Conservation (phyloP, 2,113 vertebrate species). For the Smithornis capensis region DNA sequence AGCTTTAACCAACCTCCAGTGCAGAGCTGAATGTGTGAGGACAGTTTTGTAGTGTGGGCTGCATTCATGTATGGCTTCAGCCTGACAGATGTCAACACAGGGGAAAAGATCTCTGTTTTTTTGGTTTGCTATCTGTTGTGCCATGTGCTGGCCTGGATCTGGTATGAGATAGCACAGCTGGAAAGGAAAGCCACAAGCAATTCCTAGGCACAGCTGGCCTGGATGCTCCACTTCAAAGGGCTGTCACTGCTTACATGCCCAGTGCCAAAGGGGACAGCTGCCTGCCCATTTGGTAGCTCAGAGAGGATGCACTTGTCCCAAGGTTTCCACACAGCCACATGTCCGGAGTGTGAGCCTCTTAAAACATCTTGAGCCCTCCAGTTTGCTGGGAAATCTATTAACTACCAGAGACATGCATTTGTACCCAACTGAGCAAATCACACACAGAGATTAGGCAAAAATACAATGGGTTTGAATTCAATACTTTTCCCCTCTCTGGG, state of each 20-base stretch:
- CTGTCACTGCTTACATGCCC: not conserved
- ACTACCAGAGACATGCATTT: not conserved
- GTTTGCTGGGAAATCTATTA: not conserved
- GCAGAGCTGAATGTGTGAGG: not conserved
- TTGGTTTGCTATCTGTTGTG: not conserved
- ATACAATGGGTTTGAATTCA: fast-evolving
- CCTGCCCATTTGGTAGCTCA: not conserved
- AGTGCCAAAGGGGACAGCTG: not conserved
- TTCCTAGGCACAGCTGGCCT: not conserved
- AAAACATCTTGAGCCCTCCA: not conserved
- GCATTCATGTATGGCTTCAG: not conserved
- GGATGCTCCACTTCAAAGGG: not conserved
- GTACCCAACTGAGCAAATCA: not conserved
- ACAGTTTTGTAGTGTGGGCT: not conserved
- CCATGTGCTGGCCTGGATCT: not conserved
- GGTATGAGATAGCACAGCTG: not conserved
- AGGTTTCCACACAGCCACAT: not conserved
- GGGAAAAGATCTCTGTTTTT: not conserved
- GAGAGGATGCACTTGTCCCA: not conserved
- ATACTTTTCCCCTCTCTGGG: not conserved
- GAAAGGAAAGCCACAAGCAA: not conserved
- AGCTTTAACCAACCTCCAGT: not conserved
- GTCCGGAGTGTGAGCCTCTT: not conserved
- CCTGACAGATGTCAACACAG: not conserved
- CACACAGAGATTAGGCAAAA: fast-evolving